A percentile compares a stretch with the other conserved stretches of the same genome.
Evolutionary conservation across 1,140 invertebrate genomes (phyloP).

Genomic region (Helicoverpa armigera): DNA sequence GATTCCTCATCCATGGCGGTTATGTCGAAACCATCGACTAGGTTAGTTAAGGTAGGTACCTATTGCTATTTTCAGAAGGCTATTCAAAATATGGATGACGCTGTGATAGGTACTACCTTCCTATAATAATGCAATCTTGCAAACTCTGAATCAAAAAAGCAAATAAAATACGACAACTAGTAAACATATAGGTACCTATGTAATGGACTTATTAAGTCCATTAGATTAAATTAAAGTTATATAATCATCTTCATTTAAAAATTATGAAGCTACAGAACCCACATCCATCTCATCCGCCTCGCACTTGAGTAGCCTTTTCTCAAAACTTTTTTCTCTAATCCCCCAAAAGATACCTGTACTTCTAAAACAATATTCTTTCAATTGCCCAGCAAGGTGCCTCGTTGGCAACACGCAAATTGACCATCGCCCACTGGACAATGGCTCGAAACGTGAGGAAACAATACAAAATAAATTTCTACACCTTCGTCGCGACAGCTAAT

Average conservation of each 20-base stretch:
- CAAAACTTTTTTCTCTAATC: not conserved
- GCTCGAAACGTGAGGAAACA: conserved; percentile 74
- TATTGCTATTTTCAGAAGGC: not conserved
- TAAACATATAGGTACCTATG: no score
- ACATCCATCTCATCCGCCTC: not conserved
- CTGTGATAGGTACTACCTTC: no score
- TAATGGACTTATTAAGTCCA: no score
- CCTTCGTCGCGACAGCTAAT: conserved; percentile 67
- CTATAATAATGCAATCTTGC: no score
- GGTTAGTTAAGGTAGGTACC: not conserved
- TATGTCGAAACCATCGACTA: not conserved
- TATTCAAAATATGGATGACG: no score
- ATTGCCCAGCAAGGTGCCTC: conserved; percentile 76
- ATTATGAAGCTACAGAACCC: not conserved
- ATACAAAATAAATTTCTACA: conserved; percentile 61
- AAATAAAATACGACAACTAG: no score
- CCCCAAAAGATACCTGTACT: conserved; percentile 75
- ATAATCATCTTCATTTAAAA: not conserved
- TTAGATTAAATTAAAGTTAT: no score
- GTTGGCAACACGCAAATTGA: conserved; percentile 58
- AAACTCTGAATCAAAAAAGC: no score
- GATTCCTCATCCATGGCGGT: not conserved
- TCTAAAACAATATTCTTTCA: conserved; percentile 77
- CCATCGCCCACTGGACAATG: conserved; percentile 58
- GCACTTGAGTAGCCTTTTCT: not conserved